Conservation (phyloP, 1,140 invertebrate species). For the Atopsyche davidsoni region DNA sequence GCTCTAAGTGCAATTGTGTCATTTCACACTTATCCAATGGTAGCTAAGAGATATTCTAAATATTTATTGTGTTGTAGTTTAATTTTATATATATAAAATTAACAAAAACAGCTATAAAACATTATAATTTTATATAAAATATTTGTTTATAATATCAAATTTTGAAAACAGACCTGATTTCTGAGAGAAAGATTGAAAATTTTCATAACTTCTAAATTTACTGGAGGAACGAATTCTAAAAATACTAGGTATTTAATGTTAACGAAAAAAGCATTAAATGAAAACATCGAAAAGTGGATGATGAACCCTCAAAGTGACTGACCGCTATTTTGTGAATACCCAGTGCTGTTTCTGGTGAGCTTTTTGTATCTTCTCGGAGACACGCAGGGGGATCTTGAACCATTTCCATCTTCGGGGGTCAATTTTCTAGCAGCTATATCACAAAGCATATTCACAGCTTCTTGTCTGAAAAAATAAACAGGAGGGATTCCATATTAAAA, state of each 20-base stretch:
- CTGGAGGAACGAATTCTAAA: not conserved
- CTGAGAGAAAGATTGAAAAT: slow-evolving; percentile 26
- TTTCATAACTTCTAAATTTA: slow-evolving; percentile 11
- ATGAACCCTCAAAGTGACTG: slow-evolving; percentile 21
- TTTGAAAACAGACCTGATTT: slow-evolving; percentile 28
- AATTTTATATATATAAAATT: no score
- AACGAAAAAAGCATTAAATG: slow-evolving; percentile 15
- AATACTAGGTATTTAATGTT: not conserved
- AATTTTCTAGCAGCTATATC: slow-evolving; percentile 70
- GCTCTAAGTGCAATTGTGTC: no score
- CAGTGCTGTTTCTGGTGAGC: slow-evolving; percentile 46
- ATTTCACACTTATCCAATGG: no score
- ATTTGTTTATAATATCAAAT: not conserved
- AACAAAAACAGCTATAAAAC: no score
- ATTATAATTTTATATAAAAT: not conserved
- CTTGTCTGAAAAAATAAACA: slow-evolving; percentile 53
- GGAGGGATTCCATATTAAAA: not conserved
- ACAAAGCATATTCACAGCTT: slow-evolving; percentile 76
- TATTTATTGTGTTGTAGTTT: no score
- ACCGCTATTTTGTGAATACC: slow-evolving; percentile 46
- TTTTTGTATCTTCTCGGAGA: slow-evolving; percentile 55
- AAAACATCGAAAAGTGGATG: not conserved
- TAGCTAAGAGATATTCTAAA: no score
- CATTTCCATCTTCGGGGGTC: slow-evolving; percentile 55
- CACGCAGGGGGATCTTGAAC: slow-evolving; percentile 53